These are phyloP conservation scores for Myodes glareolus DNA, from an alignment of 2,113 vertebrate genomes.

Conservation along the genomic window DNA sequence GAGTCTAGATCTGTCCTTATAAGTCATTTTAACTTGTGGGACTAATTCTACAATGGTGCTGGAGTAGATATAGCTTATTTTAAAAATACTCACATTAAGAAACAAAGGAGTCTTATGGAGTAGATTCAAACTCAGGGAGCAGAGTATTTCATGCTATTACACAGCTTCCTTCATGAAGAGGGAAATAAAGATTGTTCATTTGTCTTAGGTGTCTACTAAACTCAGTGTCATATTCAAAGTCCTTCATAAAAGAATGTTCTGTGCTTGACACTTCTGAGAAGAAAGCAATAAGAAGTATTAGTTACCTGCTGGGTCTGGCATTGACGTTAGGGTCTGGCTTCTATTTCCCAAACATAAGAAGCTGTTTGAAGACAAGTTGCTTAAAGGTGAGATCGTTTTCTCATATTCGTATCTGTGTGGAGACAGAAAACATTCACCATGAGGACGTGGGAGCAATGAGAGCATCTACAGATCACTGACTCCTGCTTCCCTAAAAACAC, in stretches of 20 bases:
- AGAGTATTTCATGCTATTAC: not conserved
- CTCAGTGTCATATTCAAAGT: not conserved
- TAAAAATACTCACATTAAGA: slow-evolving; percentile 5
- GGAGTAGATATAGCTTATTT: not conserved
- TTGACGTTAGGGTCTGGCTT: slow-evolving; percentile 74
- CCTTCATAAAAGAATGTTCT: not conserved
- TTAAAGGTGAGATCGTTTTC: slow-evolving; percentile 84
- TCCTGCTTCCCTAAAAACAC: not conserved
- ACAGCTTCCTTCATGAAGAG: not conserved
- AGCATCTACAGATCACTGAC: not conserved
- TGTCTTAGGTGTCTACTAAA: not conserved
- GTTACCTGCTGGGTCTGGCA: slow-evolving; percentile 82
- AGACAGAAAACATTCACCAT: not conserved
- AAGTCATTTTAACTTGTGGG: not conserved
- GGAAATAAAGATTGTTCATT: not conserved
- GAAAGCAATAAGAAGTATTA: not conserved
- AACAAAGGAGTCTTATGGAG: not conserved
- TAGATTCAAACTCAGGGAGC: slow-evolving; percentile 30
- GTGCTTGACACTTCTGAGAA: not conserved
- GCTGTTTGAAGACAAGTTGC: slow-evolving; percentile 87
- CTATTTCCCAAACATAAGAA: slow-evolving; percentile 88
- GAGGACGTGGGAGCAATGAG: not conserved
- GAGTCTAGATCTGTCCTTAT: not conserved
- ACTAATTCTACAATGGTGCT: not conserved
- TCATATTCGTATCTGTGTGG: slow-evolving; percentile 89